Conservation (phyloP, 2,113 vertebrate genomes). For the Centropus bengalensis region DNA sequence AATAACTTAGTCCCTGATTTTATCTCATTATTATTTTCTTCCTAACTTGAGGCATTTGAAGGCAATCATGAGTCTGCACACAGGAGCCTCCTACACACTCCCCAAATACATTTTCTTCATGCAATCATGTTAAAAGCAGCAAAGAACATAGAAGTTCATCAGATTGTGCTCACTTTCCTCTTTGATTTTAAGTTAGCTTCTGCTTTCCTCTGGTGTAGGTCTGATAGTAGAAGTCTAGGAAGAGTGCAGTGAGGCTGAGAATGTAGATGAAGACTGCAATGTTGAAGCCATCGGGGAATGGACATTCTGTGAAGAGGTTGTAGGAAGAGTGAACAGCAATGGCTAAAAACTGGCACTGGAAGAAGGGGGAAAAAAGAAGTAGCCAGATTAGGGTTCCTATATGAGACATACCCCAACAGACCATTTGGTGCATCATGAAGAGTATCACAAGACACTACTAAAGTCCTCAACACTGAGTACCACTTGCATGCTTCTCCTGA, state of each 20-base stretch:
- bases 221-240: constrained; percentile 71
- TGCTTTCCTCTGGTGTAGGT: constrained; percentile 57
- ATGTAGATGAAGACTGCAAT: constrained; percentile 57
- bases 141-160: not conserved
- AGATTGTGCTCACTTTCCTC: not conserved
- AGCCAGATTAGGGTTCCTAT: not conserved
- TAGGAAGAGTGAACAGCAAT: constrained; percentile 73
- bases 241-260: constrained; percentile 75
- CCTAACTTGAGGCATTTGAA: not conserved
- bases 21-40: not conserved
- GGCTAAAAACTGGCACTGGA: constrained; percentile 76
- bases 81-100: not conserved
- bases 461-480: not conserved
- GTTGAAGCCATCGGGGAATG: constrained; percentile 71
- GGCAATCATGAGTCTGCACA: not conserved
- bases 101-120: not conserved
- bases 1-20: not conserved
- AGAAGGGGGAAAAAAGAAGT: not conserved
- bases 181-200: not conserved
- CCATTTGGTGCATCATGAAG: not conserved
- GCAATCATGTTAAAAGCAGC: not conserved
- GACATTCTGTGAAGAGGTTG: constrained; percentile 75
- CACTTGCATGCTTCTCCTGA: not conserved
- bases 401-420: not conserved
- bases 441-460: not conserved